Evolutionary conservation across 2,797 vertebrate genomes (phyloP), one percentile per base, ranked within the genome.

Genomic region (Rhodeus uyekii): DNA sequence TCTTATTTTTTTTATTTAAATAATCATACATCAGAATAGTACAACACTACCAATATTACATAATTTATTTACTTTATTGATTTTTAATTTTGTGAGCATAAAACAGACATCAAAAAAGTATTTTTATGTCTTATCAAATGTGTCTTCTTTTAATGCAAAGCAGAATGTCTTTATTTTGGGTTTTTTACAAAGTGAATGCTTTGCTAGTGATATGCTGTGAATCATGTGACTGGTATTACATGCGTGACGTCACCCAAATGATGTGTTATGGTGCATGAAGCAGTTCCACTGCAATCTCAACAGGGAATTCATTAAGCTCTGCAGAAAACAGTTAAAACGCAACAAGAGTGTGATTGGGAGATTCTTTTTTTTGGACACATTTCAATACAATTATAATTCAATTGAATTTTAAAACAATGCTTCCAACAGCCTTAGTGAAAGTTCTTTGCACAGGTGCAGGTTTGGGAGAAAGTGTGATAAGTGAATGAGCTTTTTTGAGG

Each of bases 331-430:
- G 27, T 53, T 36, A 67, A 80, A 79, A 60, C 19, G 10, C 55
- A 74, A 14, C 44, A 78, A 76, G 64, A 14, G 8, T 48, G 32
- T 60, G 27, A 36, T 86, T 75, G 32, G 64, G 53, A 67, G 24
- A 78, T 39, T 38, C 7, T 3, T 61, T 75, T 79, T 38, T 68
- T 73, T 65, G 1, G 10, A 63, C 63, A 29, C 10, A 22, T 29
- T 68, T 83, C 32, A 82, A 65, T 86, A 85, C 78, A 80, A 69
- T 77, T 82, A n/a, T n/a, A n/a, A n/a, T n/a, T n/a, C n/a, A n/a
- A n/a, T 67, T 67, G 13, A 64, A 71, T 61, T 81, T 63, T 83
- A 86, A 88, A 88, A 83, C 64, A 79, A 78, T 19, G 63, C 13
- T 81, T 69, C 50, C 77, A 76, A 65, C 44, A 55, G 60, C 75